These are phyloP conservation scores for Polydrusus pterygomalis DNA, from an alignment of 2,888 invertebrate species.

Conservation along the genomic window DNA sequence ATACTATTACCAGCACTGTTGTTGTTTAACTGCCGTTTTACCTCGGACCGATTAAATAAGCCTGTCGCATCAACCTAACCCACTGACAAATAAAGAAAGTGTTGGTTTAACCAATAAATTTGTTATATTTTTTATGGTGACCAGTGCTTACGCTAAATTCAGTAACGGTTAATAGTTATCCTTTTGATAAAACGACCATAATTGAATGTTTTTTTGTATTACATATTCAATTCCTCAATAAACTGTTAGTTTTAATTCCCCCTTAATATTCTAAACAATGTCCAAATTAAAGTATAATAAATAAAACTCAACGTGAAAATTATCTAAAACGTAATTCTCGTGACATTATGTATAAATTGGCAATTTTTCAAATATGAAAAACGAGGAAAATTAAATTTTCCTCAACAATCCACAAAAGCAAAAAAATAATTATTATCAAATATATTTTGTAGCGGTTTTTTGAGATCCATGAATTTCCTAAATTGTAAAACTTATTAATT, in stretches of 20 bases:
- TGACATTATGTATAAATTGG: background rate
- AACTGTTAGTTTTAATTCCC: slow-evolving; percentile 15
- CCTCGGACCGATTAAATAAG: too few species aligned
- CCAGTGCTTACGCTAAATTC: too few species aligned
- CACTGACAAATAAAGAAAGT: too few species aligned
- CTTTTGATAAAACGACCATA: too few species aligned
- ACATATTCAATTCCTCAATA: background rate
- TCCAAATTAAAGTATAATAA: slow-evolving; percentile 29
- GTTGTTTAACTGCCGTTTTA: too few species aligned
- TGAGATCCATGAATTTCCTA: slow-evolving; percentile 33
- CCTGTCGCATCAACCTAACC: too few species aligned
- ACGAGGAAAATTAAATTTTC: slow-evolving; percentile 5
- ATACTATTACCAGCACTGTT: too few species aligned
- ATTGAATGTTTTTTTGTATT: background rate
- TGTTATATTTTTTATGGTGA: too few species aligned
- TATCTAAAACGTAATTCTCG: slow-evolving; percentile 54
- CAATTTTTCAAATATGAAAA: background rate
- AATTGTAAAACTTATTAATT: slow-evolving; percentile 7
- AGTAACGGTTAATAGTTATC: too few species aligned
- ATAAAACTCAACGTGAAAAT: slow-evolving; percentile 41
- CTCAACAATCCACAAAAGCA: background rate
- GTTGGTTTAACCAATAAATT: too few species aligned
- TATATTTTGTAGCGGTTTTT: slow-evolving; percentile 27
- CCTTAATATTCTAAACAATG: background rate
- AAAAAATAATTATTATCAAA: background rate